Evolutionary conservation across 2,888 invertebrate species (phyloP), one percentile per base, ranked within the genome.

Genomic region (Microchrysa polita): DNA sequence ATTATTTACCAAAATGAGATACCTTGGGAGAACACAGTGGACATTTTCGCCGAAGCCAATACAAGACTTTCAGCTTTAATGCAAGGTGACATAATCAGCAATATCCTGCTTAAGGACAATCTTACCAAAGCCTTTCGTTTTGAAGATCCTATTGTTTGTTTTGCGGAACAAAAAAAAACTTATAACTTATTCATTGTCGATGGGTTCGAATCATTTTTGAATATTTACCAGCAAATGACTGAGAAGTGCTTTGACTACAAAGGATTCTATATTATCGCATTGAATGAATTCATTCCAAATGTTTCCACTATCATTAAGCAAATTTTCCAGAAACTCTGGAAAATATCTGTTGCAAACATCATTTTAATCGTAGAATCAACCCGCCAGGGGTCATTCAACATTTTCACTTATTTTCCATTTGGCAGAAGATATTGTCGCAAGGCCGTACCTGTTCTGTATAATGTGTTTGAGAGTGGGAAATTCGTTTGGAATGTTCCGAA

Each of bases 361-460:
- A 22, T 27, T 9, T 10, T 63, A 20, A 9, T 63, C 27, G 20
- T 16, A 5, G 7, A 60, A 53, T 5, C 52, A 4, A 18, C 34
- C 1, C 7, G 14, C 7, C 34, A 22, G 18, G 27, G 53, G 14
- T 16, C 14, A 12, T 34, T 73, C 18, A 20, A 53, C 27, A 16
- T 73, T 22, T 61, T 20, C 20, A 73, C 73, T 1, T 73, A 73
- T 27, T 73, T 40, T 14, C 73, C 73, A 18, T 73, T 63, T 42
- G 52, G 63, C 2, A 12, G 63, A 14, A 27, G 22, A 7, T 52
- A 73, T 52, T 73, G 73, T 18, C 34, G 40, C 5, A 14, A 42
- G 14, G 34, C 63, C 1, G 18, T 61, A 9, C 73, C 73, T 5
- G 27, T 55, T 1, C 14, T 63, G 5, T 63, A 63, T 12, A 73